Evolutionary conservation across 2,113 vertebrate species (phyloP), one percentile per base, ranked within the genome.

Genomic region (Acinonyx jubatus): DNA sequence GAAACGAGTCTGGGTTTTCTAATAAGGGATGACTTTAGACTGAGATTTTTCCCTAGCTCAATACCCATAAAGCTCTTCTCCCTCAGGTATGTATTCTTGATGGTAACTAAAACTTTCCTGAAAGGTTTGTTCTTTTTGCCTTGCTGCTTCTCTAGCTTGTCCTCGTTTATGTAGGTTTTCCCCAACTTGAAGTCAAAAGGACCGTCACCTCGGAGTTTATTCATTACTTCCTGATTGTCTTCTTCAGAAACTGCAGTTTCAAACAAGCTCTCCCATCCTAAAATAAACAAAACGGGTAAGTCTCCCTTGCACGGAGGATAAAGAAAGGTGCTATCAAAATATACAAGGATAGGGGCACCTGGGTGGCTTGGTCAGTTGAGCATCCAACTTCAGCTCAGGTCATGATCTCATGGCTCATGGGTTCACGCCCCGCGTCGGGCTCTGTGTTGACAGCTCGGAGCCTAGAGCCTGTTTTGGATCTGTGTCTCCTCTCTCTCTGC

Each of bases 231-330:
- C 36, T 85, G 85, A 71, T 89, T 95, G 50, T 94, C 97, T 92
- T 96, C 96, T 91, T 97, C 57, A n/a, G 89, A 97, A 95, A 96
- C 31, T 85, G 71, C 89, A 38, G 92, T 82, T 96, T 94, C 97
- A 95, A 95, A 95, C 38, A 97, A 79, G 31, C 63, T 93, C 74
- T 96, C 95, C 97, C 92, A 95, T 68, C 95, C 97, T 98, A 96
- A 96, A 97, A 94, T 74, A 95, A 97, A 94, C n/a, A 97, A 91
- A 96, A 96, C 15, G 68, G 48, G 4, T 92, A 81, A 96, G 73
- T 87, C 38, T 89, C 50, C 73, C 36, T 94, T 93, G 33, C 57
- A 91, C 11, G 80, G 27, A 29, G 1, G 96, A 87, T 65, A 97
- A 95, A 57, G 50, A 81, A 91, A 97, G 86, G 31, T 69, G 45